Evolutionary conservation across 2,113 vertebrate species (phyloP).

Genomic region (Pelvicachromis taeniatus): DNA sequence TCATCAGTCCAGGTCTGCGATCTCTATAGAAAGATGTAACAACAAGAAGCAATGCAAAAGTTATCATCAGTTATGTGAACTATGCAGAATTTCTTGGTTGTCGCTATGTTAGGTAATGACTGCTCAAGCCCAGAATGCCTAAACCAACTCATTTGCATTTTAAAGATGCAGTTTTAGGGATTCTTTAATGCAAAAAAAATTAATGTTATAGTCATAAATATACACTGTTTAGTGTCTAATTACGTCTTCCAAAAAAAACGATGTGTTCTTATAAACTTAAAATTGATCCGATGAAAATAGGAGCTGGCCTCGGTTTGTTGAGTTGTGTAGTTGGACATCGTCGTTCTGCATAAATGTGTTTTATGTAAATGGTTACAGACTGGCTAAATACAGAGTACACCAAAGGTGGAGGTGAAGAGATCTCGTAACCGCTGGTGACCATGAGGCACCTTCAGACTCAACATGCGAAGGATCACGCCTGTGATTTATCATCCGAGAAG

Average conservation of each 20-base stretch:
- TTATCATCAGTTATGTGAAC: background rate
- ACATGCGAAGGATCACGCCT: background rate
- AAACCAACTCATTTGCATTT: background rate
- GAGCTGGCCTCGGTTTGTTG: background rate
- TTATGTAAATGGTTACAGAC: background rate
- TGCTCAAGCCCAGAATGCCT: background rate
- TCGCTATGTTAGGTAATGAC: background rate
- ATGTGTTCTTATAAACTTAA: background rate
- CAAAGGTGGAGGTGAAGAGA: background rate
- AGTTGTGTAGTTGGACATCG: background rate
- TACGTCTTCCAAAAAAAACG: background rate
- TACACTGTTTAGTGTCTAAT: background rate
- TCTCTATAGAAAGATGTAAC: background rate
- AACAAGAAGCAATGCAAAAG: background rate
- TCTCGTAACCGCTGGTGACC: background rate
- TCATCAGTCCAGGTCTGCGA: background rate
- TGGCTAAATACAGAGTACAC: background rate
- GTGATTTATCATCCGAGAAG: background rate
- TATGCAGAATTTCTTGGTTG: background rate
- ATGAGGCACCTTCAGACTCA: background rate
- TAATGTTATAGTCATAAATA: background rate
- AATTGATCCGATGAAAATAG: background rate
- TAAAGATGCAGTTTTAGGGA: background rate
- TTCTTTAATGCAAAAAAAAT: background rate
- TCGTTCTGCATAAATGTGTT: background rate